Conservation (phyloP, 2,888 invertebrate species). For the Polia nebulosa region DNA sequence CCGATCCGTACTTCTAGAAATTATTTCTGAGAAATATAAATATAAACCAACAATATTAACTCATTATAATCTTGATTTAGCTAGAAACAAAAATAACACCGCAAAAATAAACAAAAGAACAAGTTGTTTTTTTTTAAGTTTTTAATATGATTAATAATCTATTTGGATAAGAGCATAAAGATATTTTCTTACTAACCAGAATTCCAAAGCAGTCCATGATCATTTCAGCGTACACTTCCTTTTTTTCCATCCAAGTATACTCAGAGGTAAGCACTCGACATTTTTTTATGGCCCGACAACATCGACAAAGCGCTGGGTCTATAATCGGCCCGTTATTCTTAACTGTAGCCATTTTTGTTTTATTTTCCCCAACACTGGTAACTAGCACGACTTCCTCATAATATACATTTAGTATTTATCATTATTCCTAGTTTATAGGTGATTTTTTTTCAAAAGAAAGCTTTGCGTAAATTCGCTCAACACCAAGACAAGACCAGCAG, state of each 20-base stretch:
- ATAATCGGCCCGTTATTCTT: slow-evolving; percentile 85
- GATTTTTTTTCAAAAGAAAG: slow-evolving; percentile 49
- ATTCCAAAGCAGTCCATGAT: slow-evolving; percentile 88
- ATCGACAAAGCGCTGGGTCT: slow-evolving; percentile 87
- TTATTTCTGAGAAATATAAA: not conserved
- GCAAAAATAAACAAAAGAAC: not conserved
- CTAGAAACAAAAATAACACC: too few species aligned
- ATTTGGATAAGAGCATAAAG: too few species aligned
- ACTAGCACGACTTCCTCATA: slow-evolving; percentile 46
- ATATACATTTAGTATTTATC: slow-evolving; percentile 60
- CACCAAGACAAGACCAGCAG: too few species aligned
- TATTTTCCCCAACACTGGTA: slow-evolving; percentile 10
- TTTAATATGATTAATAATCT: too few species aligned
- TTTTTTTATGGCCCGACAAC: slow-evolving; percentile 87
- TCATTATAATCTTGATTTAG: too few species aligned
- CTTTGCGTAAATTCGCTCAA: slow-evolving; percentile 29
- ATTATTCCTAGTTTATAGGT: slow-evolving; percentile 34
- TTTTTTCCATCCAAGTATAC: slow-evolving; percentile 87
- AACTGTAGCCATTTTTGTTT: slow-evolving; percentile 77
- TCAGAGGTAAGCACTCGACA: slow-evolving; percentile 85
- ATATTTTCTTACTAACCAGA: slow-evolving; percentile 74
- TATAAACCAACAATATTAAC: too few species aligned
- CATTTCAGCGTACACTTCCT: slow-evolving; percentile 87
- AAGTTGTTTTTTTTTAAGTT: too few species aligned
- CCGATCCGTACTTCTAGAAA: not conserved